Base-by-base conservation (phyloP, 2,113 vertebrate species). In the Thomomys bottae region DNA sequence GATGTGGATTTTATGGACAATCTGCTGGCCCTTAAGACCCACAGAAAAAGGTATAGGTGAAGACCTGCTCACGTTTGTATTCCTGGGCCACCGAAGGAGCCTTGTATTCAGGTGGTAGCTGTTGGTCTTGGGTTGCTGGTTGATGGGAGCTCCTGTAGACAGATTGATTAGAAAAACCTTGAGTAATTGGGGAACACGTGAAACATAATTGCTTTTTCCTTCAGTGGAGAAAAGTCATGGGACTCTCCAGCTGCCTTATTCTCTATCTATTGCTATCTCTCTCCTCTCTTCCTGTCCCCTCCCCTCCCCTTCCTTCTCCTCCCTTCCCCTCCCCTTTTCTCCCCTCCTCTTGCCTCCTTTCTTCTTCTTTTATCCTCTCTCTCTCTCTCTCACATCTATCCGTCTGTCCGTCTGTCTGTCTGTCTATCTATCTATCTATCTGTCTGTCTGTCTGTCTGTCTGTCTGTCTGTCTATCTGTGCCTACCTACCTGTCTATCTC, bases 21-120 rank as follows among this genome's bases (percentile, higher is more conserved):
- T 28, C 45, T 59, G 24, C 57, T 12, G 70, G 6, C 28, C 54
- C 42, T 17, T 38, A 72, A 68, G 54, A 28, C 67, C 24, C 15
- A 30, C 63, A 28, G 32, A 72, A 82, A 36, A 6, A 66, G 59
- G 32, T 32, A 11, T 8, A 9, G 49, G 66, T n/a, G n/a, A 57
- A 17, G 45, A 36, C 34, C 54, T 81, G 66, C 57, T 68, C 34
- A 14, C 34, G 10, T 61, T 59, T 75, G 75, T 26, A 2, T 66
- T 24, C 32, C 61, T 54, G 66, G 59, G 12, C 28, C 34, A 11
- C 6, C 64, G 1, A 1, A 0, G 0, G 45, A 8, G 2, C 38
- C 54, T 78, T 28, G 57, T n/a, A 5, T 28, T 32, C 12, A 0
- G 9, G 49, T 7, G 64, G 36, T 17, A 28, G 78, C 24, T 0